phyloP scores from a whole-genome alignment of 2,888 invertebrate species.

The Toxonevra muliebris region DNA sequence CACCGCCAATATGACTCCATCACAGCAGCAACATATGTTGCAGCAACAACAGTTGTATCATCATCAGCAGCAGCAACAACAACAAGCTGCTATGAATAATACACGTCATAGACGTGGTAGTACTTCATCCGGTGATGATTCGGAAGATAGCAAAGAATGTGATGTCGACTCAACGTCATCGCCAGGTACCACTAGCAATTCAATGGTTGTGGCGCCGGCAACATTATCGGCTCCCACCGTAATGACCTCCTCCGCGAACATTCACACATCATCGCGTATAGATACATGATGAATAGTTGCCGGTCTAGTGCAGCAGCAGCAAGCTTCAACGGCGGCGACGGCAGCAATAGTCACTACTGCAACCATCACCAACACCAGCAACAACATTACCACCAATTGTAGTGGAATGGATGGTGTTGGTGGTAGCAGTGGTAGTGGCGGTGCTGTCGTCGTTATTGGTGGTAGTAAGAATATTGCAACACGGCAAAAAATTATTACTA shows the following conservation, averaged over 20 bases:
- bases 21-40: slow-evolving; percentile 41
- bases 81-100: slow-evolving; percentile 45
- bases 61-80: slow-evolving; percentile 44
- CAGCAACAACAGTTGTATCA: slow-evolving; percentile 40
- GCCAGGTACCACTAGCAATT: slow-evolving; percentile 38
- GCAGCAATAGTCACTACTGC: slow-evolving; percentile 49
- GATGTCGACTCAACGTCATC: slow-evolving; percentile 57
- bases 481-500: slow-evolving; percentile 21
- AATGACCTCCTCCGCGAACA: slow-evolving; percentile 54
- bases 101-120: slow-evolving; percentile 61
- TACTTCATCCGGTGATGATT: slow-evolving; percentile 63
- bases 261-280: slow-evolving; percentile 58
- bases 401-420: slow-evolving; percentile 27
- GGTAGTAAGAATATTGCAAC: slow-evolving; percentile 6
- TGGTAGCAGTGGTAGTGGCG: slow-evolving; percentile 30
- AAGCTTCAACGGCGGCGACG: slow-evolving; percentile 44
- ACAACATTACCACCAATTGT: slow-evolving; percentile 28
- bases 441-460: slow-evolving; percentile 22
- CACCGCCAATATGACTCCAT: slow-evolving; percentile 41
- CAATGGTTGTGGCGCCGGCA: slow-evolving; percentile 38
- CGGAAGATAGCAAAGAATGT: slow-evolving; percentile 65
- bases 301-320: slow-evolving; percentile 58
- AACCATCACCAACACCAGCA: slow-evolving; percentile 41
- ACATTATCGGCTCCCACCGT: slow-evolving; percentile 38
- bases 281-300: slow-evolving; percentile 63